Percentiles rank a stretch among this genome's conserved stretches.
These are phyloP conservation scores for Parnassius orleans DNA, from an alignment of 2,888 invertebrate species.

Conservation along the genomic window DNA sequence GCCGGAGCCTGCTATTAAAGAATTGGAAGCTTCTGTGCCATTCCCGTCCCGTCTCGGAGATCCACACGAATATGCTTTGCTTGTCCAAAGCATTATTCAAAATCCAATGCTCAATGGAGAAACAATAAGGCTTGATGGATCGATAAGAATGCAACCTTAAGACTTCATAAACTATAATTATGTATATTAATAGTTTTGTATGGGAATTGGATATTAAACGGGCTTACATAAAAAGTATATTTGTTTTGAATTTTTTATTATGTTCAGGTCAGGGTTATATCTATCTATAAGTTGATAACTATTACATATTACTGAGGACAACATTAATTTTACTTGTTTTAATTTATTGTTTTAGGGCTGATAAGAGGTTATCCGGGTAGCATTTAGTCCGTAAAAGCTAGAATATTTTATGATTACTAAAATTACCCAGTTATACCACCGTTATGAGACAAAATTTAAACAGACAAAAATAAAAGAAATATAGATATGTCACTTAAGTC, in stretches of 20 bases:
- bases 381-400: too few species aligned
- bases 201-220: background rate
- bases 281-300: too few species aligned
- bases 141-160: slow-evolving; percentile 80
- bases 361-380: too few species aligned
- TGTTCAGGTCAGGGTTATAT: too few species aligned
- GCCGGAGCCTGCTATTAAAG: slow-evolving; percentile 73
- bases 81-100: slow-evolving; percentile 78
- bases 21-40: slow-evolving; percentile 72
- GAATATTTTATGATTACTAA: too few species aligned
- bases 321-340: too few species aligned
- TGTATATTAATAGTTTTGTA: background rate
- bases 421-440: too few species aligned
- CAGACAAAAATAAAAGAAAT: too few species aligned
- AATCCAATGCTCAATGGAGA: slow-evolving; percentile 82
- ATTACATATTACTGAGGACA: too few species aligned
- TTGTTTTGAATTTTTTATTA: background rate
- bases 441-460: too few species aligned
- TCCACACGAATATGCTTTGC: slow-evolving; percentile 76
- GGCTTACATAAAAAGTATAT: background rate
- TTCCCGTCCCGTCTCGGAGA: slow-evolving; percentile 78
- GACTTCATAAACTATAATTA: slow-evolving; percentile 5
- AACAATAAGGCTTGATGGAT: slow-evolving; percentile 80
- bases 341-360: too few species aligned
- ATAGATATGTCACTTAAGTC: too few species aligned